A percentile compares a stretch with the other conserved stretches of the same genome.
Conservation (phyloP, 2,888 invertebrate genomes). For the Kuschelorhynchus macadamiae region DNA sequence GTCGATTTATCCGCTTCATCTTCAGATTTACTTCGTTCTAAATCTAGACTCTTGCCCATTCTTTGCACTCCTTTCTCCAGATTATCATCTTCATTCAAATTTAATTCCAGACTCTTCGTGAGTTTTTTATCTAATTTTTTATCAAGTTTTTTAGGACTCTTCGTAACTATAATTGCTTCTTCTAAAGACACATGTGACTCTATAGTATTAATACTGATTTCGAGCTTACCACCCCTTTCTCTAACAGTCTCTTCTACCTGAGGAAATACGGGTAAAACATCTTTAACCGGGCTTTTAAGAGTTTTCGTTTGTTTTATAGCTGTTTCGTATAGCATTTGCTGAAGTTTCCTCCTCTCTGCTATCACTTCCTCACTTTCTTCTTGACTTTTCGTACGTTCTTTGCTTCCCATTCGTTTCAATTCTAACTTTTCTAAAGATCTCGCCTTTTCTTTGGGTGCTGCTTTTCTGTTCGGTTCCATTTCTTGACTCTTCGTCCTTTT, state of each 20-base stretch:
- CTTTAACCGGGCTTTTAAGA: slow-evolving; percentile 81
- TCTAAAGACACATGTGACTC: slow-evolving; percentile 69
- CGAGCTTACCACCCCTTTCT: slow-evolving; percentile 81
- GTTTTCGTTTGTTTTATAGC: slow-evolving; percentile 83
- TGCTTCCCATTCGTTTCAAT: slow-evolving; percentile 72
- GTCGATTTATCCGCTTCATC: slow-evolving; percentile 56
- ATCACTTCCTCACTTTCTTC: slow-evolving; percentile 80
- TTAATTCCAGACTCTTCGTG: slow-evolving; percentile 78
- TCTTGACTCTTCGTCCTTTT: slow-evolving; percentile 76
- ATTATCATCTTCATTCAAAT: slow-evolving; percentile 67
- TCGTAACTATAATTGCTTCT: slow-evolving; percentile 83
- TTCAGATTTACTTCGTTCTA: slow-evolving; percentile 63
- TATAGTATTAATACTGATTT: slow-evolving; percentile 79
- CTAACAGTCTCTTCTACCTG: slow-evolving; percentile 81
- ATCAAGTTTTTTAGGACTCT: slow-evolving; percentile 81
- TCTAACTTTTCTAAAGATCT: slow-evolving; percentile 79
- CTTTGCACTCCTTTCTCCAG: slow-evolving; percentile 63
- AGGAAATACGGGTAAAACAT: slow-evolving; percentile 79
- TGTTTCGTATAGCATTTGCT: slow-evolving; percentile 82
- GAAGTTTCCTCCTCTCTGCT: slow-evolving; percentile 81
- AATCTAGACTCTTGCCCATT: slow-evolving; percentile 67
- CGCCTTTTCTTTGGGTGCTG: slow-evolving; percentile 74
- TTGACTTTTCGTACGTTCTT: slow-evolving; percentile 80
- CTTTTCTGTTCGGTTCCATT: slow-evolving; percentile 71
- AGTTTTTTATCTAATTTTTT: slow-evolving; percentile 68